phyloP scores from a whole-genome alignment of 2,113 vertebrate species.

The Suncus etruscus region DNA sequence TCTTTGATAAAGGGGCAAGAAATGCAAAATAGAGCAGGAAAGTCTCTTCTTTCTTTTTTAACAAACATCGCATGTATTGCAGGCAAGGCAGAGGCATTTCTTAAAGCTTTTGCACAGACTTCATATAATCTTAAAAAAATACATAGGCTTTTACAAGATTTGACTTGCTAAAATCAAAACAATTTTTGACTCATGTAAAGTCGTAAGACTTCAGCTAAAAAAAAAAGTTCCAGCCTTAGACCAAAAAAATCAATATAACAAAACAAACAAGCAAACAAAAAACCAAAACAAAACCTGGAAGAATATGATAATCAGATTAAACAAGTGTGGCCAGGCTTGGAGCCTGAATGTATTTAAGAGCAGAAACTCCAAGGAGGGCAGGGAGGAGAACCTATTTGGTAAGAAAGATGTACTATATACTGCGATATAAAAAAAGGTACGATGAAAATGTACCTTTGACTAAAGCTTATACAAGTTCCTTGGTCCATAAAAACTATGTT shows the following conservation, averaged over 20 bases:
- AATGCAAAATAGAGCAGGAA: no score
- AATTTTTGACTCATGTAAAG: slow-evolving; percentile 90
- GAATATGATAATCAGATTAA: slow-evolving; percentile 91
- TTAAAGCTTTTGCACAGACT: slow-evolving; percentile 99
- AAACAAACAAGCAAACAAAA: slow-evolving; percentile 83
- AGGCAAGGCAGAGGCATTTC: slow-evolving; percentile 99
- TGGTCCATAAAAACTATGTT: slow-evolving; percentile 99
- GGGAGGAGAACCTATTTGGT: slow-evolving; percentile 98
- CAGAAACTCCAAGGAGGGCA: slow-evolving; percentile 91
- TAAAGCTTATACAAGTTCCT: slow-evolving; percentile 99
- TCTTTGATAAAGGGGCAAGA: no score
- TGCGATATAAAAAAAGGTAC: slow-evolving; percentile 98
- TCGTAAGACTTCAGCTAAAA: slow-evolving; percentile 89
- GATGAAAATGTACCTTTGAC: slow-evolving; percentile 99
- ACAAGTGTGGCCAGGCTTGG: slow-evolving; percentile 90
- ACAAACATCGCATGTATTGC: slow-evolving; percentile 94
- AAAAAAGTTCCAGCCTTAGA: slow-evolving; percentile 90
- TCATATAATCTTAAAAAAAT: slow-evolving; percentile 97
- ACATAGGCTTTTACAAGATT: slow-evolving; percentile 95
- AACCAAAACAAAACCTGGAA: slow-evolving; percentile 90
- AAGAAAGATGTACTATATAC: slow-evolving; percentile 99
- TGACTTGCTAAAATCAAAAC: slow-evolving; percentile 91
- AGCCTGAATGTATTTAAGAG: slow-evolving; percentile 92
- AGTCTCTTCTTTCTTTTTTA: no score
- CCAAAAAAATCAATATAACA: slow-evolving; percentile 82